Conservation (phyloP, 2,888 invertebrate genomes). For the Pseudanteris insignis region DNA sequence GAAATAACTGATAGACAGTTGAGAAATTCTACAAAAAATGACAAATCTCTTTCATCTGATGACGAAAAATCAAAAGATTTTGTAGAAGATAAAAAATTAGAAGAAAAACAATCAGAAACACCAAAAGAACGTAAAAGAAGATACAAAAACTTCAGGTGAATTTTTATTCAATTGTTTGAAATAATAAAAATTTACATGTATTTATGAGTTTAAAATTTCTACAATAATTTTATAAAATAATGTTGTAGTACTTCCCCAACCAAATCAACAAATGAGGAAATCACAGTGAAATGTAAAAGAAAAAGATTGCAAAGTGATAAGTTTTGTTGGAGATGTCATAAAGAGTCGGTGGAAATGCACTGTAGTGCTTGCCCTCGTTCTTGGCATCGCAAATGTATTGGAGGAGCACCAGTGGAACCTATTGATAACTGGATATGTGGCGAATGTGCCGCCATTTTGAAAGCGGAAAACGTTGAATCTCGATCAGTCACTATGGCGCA, state of each 20-base stretch:
- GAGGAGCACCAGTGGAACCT: conserved; percentile 49
- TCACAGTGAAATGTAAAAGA: conserved; percentile 39
- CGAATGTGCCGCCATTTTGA: conserved; percentile 80
- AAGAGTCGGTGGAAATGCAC: conserved; percentile 71
- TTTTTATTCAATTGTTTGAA: too few relatives aligned
- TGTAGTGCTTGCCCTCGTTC: conserved; percentile 88
- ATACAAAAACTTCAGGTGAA: conserved; percentile 25
- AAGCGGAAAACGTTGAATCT: conserved; percentile 77
- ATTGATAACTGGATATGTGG: conserved; percentile 73
- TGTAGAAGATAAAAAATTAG: conserved; percentile 4
- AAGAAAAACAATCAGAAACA: conserved; percentile 25
- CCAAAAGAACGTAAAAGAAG: conserved; percentile 23
- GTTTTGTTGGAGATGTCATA: conserved; percentile 94
- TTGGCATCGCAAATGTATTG: conserved; percentile 83
- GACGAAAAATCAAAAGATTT: conserved; percentile 11
- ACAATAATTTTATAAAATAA: background rate
- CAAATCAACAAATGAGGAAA: conserved; percentile 31
- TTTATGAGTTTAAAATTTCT: too few relatives aligned
- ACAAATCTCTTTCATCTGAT: conserved; percentile 6
- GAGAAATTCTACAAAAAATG: conserved; percentile 12
- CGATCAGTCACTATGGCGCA: conserved; percentile 78
- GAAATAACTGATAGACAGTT: conserved; percentile 12
- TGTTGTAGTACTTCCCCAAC: conserved; percentile 15
- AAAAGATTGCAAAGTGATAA: conserved; percentile 58
- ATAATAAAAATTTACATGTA: too few relatives aligned